A percentile compares a stretch with the other conserved stretches of the same genome.
Conservation (phyloP, 2,113 vertebrate genomes). For the Istiophorus platypterus region DNA sequence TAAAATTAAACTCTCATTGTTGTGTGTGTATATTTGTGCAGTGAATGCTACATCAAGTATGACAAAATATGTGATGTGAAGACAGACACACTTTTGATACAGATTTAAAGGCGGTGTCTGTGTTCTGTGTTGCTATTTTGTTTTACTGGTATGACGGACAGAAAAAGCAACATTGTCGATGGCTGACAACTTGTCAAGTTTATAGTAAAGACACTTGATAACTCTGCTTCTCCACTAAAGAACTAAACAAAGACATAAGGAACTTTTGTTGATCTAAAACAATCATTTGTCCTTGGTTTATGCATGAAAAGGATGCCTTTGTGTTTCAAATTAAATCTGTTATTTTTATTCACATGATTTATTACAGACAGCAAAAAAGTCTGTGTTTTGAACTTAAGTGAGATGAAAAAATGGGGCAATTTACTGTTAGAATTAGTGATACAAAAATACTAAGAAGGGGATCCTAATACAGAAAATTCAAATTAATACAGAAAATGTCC, state of each 20-base stretch:
- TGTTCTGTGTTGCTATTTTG: conserved; percentile 27
- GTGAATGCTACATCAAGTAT: not conserved
- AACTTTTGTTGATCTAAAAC: conserved; percentile 32
- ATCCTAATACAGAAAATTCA: conserved; percentile 15
- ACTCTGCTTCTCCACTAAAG: conserved; percentile 21
- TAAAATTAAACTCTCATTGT: not conserved
- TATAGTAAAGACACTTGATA: conserved; percentile 30
- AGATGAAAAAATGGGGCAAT: not conserved
- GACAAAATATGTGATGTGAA: not conserved
- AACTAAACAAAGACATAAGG: conserved; percentile 9
- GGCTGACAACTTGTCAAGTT: conserved; percentile 54
- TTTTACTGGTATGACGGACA: conserved; percentile 39
- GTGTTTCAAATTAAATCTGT: conserved; percentile 12
- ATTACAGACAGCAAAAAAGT: conserved; percentile 5
- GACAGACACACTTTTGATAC: conserved; percentile 10
- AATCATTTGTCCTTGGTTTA: conserved; percentile 2
- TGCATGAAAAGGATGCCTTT: conserved; percentile 27
- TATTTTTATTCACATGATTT: conserved; percentile 18
- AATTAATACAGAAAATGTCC: not conserved
- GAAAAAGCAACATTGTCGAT: conserved; percentile 26
- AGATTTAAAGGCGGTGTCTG: conserved; percentile 13
- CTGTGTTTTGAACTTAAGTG: not conserved
- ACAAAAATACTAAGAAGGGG: conserved; percentile 30
- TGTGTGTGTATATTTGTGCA: not conserved
- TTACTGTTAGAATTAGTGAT: conserved; percentile 48